phyloP scores from a whole-genome alignment of 2,888 invertebrate species.

The Phania funesta region DNA sequence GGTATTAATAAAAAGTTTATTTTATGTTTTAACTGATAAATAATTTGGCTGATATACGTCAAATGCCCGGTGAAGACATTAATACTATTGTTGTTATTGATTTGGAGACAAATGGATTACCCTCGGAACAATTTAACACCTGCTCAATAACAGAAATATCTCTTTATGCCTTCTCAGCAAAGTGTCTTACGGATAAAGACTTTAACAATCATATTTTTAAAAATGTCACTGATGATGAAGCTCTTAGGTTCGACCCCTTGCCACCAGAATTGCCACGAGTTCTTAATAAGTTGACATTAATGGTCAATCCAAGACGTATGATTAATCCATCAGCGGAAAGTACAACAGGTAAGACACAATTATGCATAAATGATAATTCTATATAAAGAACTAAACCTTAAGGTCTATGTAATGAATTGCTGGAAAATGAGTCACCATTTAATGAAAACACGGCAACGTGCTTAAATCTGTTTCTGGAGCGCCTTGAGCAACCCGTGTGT shows the following conservation, averaged over 20 bases:
- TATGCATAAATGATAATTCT: too few relatives aligned
- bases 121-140: slow-evolving; percentile 81
- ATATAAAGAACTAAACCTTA: too few relatives aligned
- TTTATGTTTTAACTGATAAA: background rate
- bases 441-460: slow-evolving; percentile 82
- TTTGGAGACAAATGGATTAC: slow-evolving; percentile 86
- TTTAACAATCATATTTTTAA: background rate
- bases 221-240: background rate
- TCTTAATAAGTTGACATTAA: slow-evolving; percentile 86
- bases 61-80: slow-evolving; percentile 66
- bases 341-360: slow-evolving; percentile 81
- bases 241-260: background rate
- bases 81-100: slow-evolving; percentile 86
- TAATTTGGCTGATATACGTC: background rate
- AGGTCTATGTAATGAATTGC: slow-evolving; percentile 85
- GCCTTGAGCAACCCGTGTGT: slow-evolving; percentile 87
- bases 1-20: background rate
- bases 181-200: slow-evolving; percentile 77
- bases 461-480: slow-evolving; percentile 84
- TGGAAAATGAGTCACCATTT: slow-evolving; percentile 85
- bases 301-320: slow-evolving; percentile 84
- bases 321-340: slow-evolving; percentile 71
- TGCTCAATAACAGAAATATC: slow-evolving; percentile 87
- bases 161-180: slow-evolving; percentile 83
- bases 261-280: slow-evolving; percentile 83